phyloP scores from a whole-genome alignment of 2,113 vertebrate species.

The Physeter macrocephalus region DNA sequence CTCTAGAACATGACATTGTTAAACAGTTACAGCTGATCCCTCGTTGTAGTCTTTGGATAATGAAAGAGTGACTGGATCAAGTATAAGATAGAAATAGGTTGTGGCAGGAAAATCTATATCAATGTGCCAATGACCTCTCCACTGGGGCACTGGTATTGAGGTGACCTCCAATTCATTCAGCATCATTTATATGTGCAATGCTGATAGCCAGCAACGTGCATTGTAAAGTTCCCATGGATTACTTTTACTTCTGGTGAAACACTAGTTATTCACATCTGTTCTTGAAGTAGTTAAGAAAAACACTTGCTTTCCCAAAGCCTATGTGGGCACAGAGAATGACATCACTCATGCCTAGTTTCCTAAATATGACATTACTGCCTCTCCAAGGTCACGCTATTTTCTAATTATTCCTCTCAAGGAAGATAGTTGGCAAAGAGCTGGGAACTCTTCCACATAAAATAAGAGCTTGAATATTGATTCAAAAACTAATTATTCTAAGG shows the following conservation, averaged over 20 bases:
- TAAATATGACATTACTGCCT: not conserved
- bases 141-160: not conserved
- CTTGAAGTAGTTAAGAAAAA: not conserved
- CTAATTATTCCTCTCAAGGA: not conserved
- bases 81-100: constrained; percentile 53
- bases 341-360: not conserved
- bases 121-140: not conserved
- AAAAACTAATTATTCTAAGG: not conserved
- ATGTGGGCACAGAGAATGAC: not conserved
- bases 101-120: constrained; percentile 61
- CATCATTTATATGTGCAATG: not conserved
- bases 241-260: constrained; percentile 9
- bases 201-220: not conserved
- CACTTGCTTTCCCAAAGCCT: not conserved
- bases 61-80: constrained; percentile 48
- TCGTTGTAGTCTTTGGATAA: constrained; percentile 10
- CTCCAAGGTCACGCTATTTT: not conserved
- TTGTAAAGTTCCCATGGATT: not conserved
- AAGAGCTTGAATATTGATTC: not conserved
- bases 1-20: constrained; percentile 65
- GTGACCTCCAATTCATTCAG: constrained; percentile 12
- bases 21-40: constrained; percentile 51
- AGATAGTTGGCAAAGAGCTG: not conserved
- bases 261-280: not conserved
- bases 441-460: not conserved